Evolutionary conservation across 2,888 invertebrate species (phyloP).

Genomic region (Ganaspis brasiliensis): DNA sequence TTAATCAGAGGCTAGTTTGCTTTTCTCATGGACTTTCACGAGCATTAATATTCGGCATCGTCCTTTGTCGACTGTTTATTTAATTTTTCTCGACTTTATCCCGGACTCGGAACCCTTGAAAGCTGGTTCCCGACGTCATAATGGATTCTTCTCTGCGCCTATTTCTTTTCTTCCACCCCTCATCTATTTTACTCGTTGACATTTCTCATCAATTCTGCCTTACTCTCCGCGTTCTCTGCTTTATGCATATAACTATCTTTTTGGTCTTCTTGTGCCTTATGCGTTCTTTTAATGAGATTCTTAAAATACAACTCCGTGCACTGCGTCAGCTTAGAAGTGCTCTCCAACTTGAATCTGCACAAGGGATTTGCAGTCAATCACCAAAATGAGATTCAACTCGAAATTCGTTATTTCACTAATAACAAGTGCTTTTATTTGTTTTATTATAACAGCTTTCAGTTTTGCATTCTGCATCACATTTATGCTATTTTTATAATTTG

Average conservation of each 20-base stretch:
- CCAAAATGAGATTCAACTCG: background rate
- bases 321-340: slow-evolving; percentile 12
- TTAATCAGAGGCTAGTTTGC: slow-evolving; percentile 17
- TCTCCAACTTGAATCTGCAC: slow-evolving; percentile 6
- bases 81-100: slow-evolving; percentile 35
- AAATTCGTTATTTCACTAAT: too few relatives aligned
- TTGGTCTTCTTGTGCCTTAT: slow-evolving; percentile 13
- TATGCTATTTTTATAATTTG: too few relatives aligned
- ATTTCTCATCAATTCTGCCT: slow-evolving; percentile 29
- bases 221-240: slow-evolving; percentile 24
- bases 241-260: slow-evolving; percentile 26
- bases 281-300: slow-evolving; percentile 41
- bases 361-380: slow-evolving; percentile 4
- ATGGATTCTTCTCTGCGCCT: slow-evolving; percentile 37
- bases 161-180: slow-evolving; percentile 39
- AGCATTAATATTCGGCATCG: slow-evolving; percentile 39
- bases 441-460: too few relatives aligned
- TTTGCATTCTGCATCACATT: too few relatives aligned
- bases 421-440: background rate
- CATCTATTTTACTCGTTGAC: slow-evolving; percentile 41
- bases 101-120: slow-evolving; percentile 9
- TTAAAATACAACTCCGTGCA: slow-evolving; percentile 33
- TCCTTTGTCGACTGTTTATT: slow-evolving; percentile 35
- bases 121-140: slow-evolving; percentile 25
- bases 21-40: slow-evolving; percentile 19